These are phyloP conservation scores for Mythimna vitellina DNA, from an alignment of 2,888 invertebrate genomes.

Conservation along the genomic window DNA sequence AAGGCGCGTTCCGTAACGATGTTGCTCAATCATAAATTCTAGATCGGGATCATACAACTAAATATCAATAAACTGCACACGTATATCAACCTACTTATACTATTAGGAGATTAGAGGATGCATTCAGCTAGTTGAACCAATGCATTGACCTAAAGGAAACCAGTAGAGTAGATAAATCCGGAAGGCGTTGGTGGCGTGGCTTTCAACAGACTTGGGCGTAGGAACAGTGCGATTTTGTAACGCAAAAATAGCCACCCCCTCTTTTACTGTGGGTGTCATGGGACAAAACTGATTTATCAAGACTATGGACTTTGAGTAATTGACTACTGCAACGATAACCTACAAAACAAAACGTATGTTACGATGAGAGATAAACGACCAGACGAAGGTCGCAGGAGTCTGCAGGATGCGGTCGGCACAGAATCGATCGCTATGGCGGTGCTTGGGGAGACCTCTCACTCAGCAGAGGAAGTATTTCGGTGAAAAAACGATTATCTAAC, in stretches of 20 bases:
- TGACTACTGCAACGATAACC: not conserved
- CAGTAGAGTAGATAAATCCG: conserved; percentile 10
- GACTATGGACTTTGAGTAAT: not conserved
- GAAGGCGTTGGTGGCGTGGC: conserved; percentile 26
- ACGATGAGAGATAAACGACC: not conserved
- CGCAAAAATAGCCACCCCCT: conserved; percentile 12
- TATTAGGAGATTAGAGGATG: conserved; percentile 15
- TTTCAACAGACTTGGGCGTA: conserved; percentile 26
- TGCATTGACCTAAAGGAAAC: conserved; percentile 43
- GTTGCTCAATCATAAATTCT: conserved; percentile 54
- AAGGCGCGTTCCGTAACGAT: conserved; percentile 34
- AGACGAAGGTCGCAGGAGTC: not conserved
- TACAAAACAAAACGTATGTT: not conserved
- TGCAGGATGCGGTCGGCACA: not conserved
- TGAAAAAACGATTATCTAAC: not conserved
- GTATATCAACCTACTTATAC: conserved; percentile 13
- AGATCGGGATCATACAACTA: conserved; percentile 35
- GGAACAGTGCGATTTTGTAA: conserved; percentile 13
- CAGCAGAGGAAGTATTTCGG: not conserved
- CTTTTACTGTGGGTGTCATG: conserved; percentile 10
- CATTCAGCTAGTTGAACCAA: conserved; percentile 2
- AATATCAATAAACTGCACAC: conserved; percentile 12
- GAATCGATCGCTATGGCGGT: not conserved
- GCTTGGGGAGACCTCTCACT: not conserved
- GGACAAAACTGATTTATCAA: not conserved